Percentiles rank a stretch among this genome's conserved stretches.
These are phyloP conservation scores for Chrysaora quinquecirrha DNA, from an alignment of 30 jellyfish, hydroid and myxozoan species.

Conservation along the genomic window DNA sequence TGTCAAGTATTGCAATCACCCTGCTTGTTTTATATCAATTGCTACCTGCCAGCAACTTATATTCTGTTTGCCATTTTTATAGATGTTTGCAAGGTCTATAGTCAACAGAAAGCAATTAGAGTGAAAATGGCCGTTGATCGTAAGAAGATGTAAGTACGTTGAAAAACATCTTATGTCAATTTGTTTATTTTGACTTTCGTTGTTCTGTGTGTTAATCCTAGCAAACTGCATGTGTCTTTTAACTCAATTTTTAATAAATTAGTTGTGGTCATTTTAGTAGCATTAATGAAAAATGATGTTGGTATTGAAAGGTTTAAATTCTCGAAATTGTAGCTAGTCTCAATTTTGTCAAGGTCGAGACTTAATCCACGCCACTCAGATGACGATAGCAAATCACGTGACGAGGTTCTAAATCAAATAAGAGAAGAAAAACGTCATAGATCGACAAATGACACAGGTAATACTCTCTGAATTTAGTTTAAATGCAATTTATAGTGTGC, in stretches of 20 bases:
- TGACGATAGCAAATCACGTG: neutral
- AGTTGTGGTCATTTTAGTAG: neutral
- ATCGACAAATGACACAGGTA: neutral
- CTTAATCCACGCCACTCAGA: slow-evolving; percentile 14
- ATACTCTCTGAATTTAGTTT: no score
- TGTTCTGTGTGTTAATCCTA: neutral
- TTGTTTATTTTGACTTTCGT: neutral
- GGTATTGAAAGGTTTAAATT: neutral
- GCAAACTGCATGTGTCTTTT: no score
- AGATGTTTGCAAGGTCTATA: slow-evolving; percentile 89
- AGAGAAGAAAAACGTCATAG: slow-evolving; percentile 11
- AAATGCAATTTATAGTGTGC: no score
- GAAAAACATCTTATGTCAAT: neutral
- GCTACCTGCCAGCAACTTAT: no score
- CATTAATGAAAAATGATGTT: neutral
- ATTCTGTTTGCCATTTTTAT: no score
- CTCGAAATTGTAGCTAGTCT: neutral
- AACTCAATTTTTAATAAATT: no score
- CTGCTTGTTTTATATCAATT: no score
- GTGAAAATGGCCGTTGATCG: slow-evolving; percentile 93
- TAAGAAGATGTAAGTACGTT: slow-evolving; percentile 81
- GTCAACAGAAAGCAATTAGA: slow-evolving; percentile 92
- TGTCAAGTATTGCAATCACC: no score
- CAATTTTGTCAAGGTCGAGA: no score
- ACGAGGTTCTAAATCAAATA: neutral